Evolutionary conservation across 2,113 vertebrate genomes (phyloP), one percentile per base, ranked within the genome.

Genomic region (Scomber colias): DNA sequence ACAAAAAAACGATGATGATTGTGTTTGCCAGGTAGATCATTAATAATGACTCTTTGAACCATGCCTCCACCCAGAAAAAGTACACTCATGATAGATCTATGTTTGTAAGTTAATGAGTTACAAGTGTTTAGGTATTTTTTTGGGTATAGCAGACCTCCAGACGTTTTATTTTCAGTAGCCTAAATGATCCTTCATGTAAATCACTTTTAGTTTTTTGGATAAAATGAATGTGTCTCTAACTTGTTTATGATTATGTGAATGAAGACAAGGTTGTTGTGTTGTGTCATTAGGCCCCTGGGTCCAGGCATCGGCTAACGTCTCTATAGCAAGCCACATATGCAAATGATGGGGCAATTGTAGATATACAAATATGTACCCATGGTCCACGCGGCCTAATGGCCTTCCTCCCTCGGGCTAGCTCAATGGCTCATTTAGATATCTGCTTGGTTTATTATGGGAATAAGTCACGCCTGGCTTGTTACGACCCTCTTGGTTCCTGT

Each of bases 371-470:
- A 94, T 94, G 93, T 93, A 90, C 90, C 92, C 85, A 81, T 53
- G 83, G 90, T 88, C 89, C 79, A 62, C 11, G 12, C 57, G 40
- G 83, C 84, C 90, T 94, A 93, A 94, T 93, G 91, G 91, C 70
- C 86, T 88, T 86, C 88, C 91, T 91, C 91, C 85, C 84, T 75
- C 86, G 72, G 87, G 85, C 90, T 83, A 70, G 89, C 90, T 93
- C 92, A 93, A 92, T 93, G 93, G 91, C 90, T 92, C 93, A 94
- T 94, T 94, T 93, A 93, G 91, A 93, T 90, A 90, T 92, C 90
- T 85, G 90, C 89, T 85, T 57, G 89, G 85, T 93, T 93, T 94
- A 93, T 93, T 92, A 89, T 83, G 85, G 89, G 91, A 91, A 94
- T 94, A 92, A 93, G 90, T 94, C 92, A 93, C 80, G 87, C 56